phyloP scores from a whole-genome alignment of 2,113 vertebrate species.

The Lophochroa leadbeateri region DNA sequence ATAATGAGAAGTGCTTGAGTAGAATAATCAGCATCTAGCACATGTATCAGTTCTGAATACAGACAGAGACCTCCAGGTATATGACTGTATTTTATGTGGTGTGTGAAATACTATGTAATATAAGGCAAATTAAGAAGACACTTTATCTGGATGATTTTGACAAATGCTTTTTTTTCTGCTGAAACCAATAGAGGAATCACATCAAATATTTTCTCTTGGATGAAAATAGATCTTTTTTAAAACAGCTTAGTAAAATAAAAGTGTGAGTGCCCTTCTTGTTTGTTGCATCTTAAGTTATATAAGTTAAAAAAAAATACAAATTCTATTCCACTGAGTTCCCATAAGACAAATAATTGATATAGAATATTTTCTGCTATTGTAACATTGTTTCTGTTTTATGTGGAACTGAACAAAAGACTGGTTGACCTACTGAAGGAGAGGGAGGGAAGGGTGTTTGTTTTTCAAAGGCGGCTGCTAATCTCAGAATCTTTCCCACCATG shows the following conservation, averaged over 20 bases:
- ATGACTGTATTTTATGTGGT: neutral
- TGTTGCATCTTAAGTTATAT: neutral
- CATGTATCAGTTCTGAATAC: neutral
- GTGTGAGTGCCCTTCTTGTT: neutral
- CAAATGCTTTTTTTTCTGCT: neutral
- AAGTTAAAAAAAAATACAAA: neutral
- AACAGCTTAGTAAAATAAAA: neutral
- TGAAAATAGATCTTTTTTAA: neutral
- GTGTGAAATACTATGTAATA: neutral
- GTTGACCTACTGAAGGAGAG: neutral
- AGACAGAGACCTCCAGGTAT: neutral
- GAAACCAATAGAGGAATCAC: neutral
- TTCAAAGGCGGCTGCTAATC: neutral
- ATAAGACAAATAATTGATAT: neutral
- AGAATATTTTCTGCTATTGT: neutral
- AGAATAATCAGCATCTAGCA: constrained; percentile 39
- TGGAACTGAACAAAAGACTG: neutral
- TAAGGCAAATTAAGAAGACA: neutral
- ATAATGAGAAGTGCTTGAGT: constrained; percentile 57
- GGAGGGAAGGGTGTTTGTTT: neutral
- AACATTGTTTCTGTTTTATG: neutral
- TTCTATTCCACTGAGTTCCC: neutral
- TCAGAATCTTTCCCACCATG: neutral
- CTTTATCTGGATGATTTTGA: neutral
- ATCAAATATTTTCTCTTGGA: neutral